phyloP scores from a whole-genome alignment of 2,797 vertebrate species.

The Urocyon cinereoargenteus region DNA sequence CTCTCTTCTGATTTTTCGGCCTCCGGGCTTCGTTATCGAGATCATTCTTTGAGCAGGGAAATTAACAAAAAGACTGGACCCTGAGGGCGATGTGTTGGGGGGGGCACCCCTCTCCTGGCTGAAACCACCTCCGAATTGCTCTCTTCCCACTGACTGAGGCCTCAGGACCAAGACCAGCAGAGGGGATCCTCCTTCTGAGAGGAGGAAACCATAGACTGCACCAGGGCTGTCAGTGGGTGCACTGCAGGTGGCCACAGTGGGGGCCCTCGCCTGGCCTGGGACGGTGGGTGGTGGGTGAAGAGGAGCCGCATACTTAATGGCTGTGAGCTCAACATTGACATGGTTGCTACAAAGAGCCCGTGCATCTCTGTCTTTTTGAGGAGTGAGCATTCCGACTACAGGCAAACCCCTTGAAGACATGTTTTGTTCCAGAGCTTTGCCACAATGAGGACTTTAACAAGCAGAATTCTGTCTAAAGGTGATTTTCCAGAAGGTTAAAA shows the following conservation, averaged over 20 bases:
- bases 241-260: not conserved
- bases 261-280: not conserved
- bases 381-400: not conserved
- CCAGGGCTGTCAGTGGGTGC: not conserved
- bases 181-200: not conserved
- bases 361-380: not conserved
- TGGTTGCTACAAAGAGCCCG: not conserved
- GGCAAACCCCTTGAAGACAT: not conserved
- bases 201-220: not conserved
- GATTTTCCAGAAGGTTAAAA: not conserved
- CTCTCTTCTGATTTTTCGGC: not conserved
- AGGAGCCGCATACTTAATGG: not conserved
- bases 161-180: rapidly evolving
- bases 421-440: not conserved
- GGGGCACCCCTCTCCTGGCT: not conserved
- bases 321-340: not conserved
- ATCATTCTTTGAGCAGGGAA: not conserved
- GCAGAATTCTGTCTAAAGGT: not conserved
- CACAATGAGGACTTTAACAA: not conserved
- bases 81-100: not conserved
- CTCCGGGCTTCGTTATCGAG: not conserved
- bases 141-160: rapidly evolving
- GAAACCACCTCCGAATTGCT: not conserved
- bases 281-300: not conserved
- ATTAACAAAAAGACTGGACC: not conserved